Evolutionary conservation across 2,113 vertebrate species (phyloP).

Genomic region (Hirundichthys speculiger): DNA sequence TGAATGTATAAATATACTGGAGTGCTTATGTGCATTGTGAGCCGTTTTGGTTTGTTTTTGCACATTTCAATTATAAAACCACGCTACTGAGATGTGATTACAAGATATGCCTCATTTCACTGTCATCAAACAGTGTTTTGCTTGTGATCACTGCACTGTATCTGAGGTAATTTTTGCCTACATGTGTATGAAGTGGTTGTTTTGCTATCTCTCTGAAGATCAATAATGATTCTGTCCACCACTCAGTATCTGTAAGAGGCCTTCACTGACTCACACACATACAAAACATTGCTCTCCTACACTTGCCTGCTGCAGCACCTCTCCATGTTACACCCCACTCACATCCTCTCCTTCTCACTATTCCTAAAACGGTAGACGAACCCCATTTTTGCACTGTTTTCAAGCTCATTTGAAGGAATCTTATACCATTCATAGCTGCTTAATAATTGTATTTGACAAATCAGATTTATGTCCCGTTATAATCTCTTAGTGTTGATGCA

Average conservation of each 20-base stretch:
- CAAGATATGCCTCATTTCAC: conserved; percentile 18
- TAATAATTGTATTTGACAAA: no score
- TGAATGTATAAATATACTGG: no score
- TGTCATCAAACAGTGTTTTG: conserved; percentile 19
- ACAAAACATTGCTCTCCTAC: conserved; percentile 41
- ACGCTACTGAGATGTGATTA: background rate
- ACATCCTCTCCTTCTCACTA: conserved; percentile 33
- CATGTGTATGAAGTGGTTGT: conserved; percentile 33
- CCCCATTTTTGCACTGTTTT: background rate
- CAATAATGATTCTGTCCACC: conserved; percentile 55
- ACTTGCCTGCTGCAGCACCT: conserved; percentile 59
- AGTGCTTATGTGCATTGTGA: no score
- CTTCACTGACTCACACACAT: conserved; percentile 38
- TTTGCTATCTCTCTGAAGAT: conserved; percentile 51
- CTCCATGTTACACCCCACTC: conserved; percentile 47
- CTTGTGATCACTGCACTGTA: conserved; percentile 8
- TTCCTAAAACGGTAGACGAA: conserved; percentile 18
- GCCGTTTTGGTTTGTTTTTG: no score
- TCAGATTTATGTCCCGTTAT: no score
- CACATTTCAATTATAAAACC: no score
- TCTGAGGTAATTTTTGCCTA: conserved; percentile 24
- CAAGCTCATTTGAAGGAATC: no score
- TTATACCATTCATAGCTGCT: no score
- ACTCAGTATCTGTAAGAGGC: conserved; percentile 41
- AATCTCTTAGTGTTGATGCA: no score